Base-by-base conservation (phyloP, 2,797 vertebrate species). In the Rousettus madagascariensis region DNA sequence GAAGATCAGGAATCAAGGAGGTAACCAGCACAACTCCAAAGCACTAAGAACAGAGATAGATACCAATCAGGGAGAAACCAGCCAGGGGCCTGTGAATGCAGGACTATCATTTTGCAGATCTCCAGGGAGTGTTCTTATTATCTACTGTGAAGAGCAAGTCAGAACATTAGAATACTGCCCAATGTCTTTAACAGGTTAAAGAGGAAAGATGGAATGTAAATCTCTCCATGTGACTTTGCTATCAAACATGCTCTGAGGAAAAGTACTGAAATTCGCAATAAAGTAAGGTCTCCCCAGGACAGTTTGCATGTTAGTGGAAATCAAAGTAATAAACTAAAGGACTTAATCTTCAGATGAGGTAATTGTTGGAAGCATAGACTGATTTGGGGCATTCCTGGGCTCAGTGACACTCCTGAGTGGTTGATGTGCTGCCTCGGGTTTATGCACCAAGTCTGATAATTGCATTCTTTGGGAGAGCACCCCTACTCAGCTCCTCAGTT, bases 171-270 rank as follows among this genome's bases (percentile, higher is more conserved):
- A 22, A 41, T 69, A 28, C 2, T 74, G 71, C 17, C 16, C 30
- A 7, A 19, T 59, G 24, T 82, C 49, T 90, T 85, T 85, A 65
- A 96, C 82, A 88, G 38, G 65, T 85, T 82, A 66, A 87, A 90
- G 43, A 41, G 51, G 20, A 94, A 80, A 87, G 49, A 65, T 22
- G 11, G n/a, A 22, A 49, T n/a, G 7, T 36, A n/a, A 69, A n/a
- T 66, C 22, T 80, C 13, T 51, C 10, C 43, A 78, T 36, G 49
- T 38, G 30, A 80, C 46, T 86, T n/a, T 38, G 66, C 49, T 46
- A 4, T 57, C 22, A 36, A 72, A 30, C 13, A 36, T 9, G 16
- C 51, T 71, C 49, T 49, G 28, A 43, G 33, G 28, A 66, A 55
- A 86, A 72, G 12, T 33, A 19, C 49, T 53, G 22, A 92, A 77